phyloP scores from a whole-genome alignment of 1,140 invertebrate genomes.

The Meloidogyne hapla region DNA sequence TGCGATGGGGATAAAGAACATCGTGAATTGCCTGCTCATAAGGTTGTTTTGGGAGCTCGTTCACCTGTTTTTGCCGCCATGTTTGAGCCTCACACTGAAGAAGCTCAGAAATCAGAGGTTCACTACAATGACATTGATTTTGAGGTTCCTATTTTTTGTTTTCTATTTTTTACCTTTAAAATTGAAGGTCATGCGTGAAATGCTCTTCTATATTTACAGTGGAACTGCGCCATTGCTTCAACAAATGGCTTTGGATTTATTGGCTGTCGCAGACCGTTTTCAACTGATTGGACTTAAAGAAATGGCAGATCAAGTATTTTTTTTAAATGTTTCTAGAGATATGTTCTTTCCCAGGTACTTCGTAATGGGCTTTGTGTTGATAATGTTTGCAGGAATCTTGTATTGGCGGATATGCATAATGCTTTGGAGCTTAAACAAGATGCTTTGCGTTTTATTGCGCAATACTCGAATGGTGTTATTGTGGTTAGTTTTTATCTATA shows the following conservation, averaged over 20 bases:
- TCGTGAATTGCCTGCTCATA: conserved; percentile 59
- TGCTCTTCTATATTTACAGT: conserved; percentile 56
- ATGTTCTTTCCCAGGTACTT: conserved; percentile 40
- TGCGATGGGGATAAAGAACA: conserved; percentile 36
- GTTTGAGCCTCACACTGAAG: conserved; percentile 53
- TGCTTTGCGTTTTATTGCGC: conserved; percentile 53
- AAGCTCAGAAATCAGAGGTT: conserved; percentile 50
- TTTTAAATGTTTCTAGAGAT: background rate
- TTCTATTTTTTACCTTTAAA: conserved; percentile 4
- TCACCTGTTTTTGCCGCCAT: conserved; percentile 65
- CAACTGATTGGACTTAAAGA: conserved; percentile 58
- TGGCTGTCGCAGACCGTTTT: conserved; percentile 59
- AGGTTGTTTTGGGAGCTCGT: conserved; percentile 59
- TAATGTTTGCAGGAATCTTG: conserved; percentile 56
- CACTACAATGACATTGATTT: conserved; percentile 57
- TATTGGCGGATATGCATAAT: conserved; percentile 59
- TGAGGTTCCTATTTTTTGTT: conserved; percentile 48
- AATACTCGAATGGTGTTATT: conserved; percentile 49
- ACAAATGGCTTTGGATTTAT: conserved; percentile 51
- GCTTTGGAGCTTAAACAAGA: conserved; percentile 57
- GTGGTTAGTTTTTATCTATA: conserved; percentile 24
- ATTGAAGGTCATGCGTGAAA: conserved; percentile 51
- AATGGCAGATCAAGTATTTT: conserved; percentile 52
- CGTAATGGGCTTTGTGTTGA: conserved; percentile 46
- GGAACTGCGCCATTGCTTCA: conserved; percentile 42